Percentiles rank a stretch among this genome's conserved stretches.
Conservation (phyloP, 2,797 vertebrate genomes). For the Sibirionetta formosa region DNA sequence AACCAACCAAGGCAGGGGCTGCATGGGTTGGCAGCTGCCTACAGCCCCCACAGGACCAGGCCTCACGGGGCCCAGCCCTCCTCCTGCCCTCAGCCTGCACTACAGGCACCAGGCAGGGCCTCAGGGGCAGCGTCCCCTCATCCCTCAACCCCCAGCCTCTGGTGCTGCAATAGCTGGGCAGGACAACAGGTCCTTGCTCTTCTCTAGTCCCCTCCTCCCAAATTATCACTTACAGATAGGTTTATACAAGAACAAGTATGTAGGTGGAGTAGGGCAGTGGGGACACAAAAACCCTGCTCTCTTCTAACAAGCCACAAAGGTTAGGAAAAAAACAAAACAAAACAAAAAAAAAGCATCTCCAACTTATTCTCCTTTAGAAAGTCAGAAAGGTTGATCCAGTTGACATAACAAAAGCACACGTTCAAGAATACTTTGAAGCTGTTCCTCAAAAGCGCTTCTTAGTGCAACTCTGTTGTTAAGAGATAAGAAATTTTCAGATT, state of each 20-base stretch:
- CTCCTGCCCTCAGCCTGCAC: rapidly evolving
- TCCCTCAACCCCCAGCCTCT: neutral
- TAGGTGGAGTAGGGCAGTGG: rapidly evolving
- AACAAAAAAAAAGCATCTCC: neutral
- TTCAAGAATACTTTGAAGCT: neutral
- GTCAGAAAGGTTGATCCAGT: neutral
- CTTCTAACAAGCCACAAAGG: too few species aligned
- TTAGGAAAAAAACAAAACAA: neutral
- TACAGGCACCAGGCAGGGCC: rapidly evolving
- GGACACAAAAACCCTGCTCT: rapidly evolving
- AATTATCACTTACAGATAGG: rapidly evolving
- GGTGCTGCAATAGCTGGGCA: rapidly evolving
- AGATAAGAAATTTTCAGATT: neutral
- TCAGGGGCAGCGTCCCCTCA: rapidly evolving
- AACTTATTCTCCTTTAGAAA: neutral
- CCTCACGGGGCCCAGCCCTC: neutral
- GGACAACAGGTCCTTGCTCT: rapidly evolving
- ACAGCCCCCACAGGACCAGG: rapidly evolving
- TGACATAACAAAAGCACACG: neutral
- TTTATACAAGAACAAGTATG: rapidly evolving
- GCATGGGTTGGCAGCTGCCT: rapidly evolving
- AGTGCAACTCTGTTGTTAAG: neutral
- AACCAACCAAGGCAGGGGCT: neutral
- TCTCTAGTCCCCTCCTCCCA: neutral
- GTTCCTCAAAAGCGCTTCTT: neutral